Conservation (phyloP, 2,113 vertebrate species). For the Turdus rufiventris region DNA sequence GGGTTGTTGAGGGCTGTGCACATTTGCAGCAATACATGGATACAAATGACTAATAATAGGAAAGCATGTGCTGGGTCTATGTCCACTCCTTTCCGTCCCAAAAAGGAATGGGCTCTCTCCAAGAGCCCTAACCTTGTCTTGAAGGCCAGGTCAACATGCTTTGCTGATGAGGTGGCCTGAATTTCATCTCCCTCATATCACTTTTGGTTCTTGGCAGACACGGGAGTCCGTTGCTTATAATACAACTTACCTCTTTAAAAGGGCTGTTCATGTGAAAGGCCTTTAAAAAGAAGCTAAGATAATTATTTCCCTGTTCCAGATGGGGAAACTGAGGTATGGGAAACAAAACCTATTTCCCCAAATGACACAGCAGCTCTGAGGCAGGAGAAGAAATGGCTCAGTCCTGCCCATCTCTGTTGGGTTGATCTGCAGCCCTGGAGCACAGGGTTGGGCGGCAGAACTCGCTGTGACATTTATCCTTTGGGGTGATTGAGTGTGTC, state of each 20-base stretch:
- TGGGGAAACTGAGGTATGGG: neutral
- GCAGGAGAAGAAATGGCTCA: neutral
- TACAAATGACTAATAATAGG: constrained; percentile 58
- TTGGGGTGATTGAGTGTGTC: neutral
- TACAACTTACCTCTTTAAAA: constrained; percentile 50
- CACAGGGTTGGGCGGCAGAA: neutral
- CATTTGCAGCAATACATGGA: neutral
- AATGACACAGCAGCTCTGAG: neutral
- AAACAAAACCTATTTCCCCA: neutral
- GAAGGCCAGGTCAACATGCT: constrained; percentile 62
- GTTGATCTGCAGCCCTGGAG: neutral
- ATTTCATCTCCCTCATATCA: constrained; percentile 61
- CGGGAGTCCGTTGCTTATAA: constrained; percentile 16
- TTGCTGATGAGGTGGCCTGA: constrained; percentile 55
- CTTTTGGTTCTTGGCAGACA: constrained; percentile 54
- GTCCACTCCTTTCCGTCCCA: constrained; percentile 50
- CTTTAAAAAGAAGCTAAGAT: constrained; percentile 27
- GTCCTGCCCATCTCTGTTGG: accelerated
- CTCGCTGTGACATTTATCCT: neutral
- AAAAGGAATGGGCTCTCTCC: constrained; percentile 47
- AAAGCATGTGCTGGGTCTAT: constrained; percentile 27
- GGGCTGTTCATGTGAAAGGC: constrained; percentile 10
- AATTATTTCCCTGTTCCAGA: neutral
- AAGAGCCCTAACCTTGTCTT: constrained; percentile 59
- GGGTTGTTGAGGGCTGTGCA: neutral